Evolutionary conservation across 2,888 invertebrate species (phyloP).

Genomic region (Elaeidobius kamerunicus): DNA sequence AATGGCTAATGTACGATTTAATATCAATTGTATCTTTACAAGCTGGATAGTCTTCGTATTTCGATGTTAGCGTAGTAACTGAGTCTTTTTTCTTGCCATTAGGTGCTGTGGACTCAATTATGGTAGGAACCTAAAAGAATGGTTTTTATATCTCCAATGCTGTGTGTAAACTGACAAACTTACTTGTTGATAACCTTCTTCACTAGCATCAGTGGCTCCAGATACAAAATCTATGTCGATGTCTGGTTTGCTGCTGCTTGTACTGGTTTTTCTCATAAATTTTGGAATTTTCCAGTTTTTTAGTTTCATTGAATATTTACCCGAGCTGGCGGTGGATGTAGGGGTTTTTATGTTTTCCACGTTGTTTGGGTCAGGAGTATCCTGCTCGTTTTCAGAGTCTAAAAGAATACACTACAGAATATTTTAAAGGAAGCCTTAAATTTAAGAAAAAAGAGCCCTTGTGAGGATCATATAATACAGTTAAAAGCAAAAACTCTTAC

Average conservation of each 20-base stretch:
- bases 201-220: conserved; percentile 34
- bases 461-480: too few relatives aligned
- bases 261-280: conserved; percentile 59
- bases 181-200: conserved; percentile 42
- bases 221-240: conserved; percentile 42
- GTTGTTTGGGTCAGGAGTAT: conserved; percentile 49
- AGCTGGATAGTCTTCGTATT: conserved; percentile 36
- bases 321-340: conserved; percentile 63
- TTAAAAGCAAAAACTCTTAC: conserved; percentile 11
- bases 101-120: conserved; percentile 41
- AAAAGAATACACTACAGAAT: too few relatives aligned
- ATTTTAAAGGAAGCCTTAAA: too few relatives aligned
- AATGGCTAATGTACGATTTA: conserved; percentile 70
- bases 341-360: conserved; percentile 60
- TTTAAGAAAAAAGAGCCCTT: too few relatives aligned
- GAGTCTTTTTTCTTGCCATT: conserved; percentile 38
- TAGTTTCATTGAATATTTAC: conserved; percentile 53
- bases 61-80: conserved; percentile 27
- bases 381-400: conserved; percentile 51
- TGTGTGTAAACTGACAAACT: conserved; percentile 4
- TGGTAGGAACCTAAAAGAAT: conserved; percentile 60
- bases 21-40: conserved; percentile 64
- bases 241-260: conserved; percentile 35
- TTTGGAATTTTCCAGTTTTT: conserved; percentile 69
- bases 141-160: too few relatives aligned